phyloP scores from a whole-genome alignment of 2,888 invertebrate genomes.

The Melipona bicolor region DNA sequence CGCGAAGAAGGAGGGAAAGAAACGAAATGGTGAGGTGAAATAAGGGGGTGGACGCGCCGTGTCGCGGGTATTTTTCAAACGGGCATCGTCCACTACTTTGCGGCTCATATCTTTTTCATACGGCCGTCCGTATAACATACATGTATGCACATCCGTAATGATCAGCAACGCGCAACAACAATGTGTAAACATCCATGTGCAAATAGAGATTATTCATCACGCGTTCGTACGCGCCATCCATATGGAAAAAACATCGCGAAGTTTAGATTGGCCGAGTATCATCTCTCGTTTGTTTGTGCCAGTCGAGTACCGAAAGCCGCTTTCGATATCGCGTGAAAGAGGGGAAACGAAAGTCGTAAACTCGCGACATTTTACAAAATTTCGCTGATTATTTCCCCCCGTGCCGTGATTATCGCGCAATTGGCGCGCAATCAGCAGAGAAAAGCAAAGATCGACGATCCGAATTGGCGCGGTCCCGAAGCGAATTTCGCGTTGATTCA shows the following conservation, averaged over 20 bases:
- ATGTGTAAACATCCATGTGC: slow-evolving; percentile 40
- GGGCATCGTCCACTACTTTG: slow-evolving; percentile 5
- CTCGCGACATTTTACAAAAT: background rate
- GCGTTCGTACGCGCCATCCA: background rate
- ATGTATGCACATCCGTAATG: slow-evolving; percentile 37
- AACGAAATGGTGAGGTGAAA: background rate
- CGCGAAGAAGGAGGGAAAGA: background rate
- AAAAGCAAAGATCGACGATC: background rate
- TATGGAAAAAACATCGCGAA: slow-evolving; percentile 10
- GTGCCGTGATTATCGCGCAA: background rate
- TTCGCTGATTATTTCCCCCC: background rate
- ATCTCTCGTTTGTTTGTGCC: background rate
- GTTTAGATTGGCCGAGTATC: background rate
- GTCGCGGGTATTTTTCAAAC: slow-evolving; percentile 35
- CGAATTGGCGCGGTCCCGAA: background rate
- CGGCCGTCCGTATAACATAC: slow-evolving; percentile 38
- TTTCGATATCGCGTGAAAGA: background rate
- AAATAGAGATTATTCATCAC: slow-evolving; percentile 30
- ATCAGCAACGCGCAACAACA: background rate
- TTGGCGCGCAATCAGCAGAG: background rate
- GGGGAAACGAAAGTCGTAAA: background rate
- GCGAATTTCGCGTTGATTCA: background rate
- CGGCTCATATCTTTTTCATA: slow-evolving; percentile 38
- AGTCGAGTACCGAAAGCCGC: background rate
- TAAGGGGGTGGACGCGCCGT: background rate